These are phyloP conservation scores for Eupithecia dodoneata DNA, from an alignment of 2,888 invertebrate species.

Conservation along the genomic window DNA sequence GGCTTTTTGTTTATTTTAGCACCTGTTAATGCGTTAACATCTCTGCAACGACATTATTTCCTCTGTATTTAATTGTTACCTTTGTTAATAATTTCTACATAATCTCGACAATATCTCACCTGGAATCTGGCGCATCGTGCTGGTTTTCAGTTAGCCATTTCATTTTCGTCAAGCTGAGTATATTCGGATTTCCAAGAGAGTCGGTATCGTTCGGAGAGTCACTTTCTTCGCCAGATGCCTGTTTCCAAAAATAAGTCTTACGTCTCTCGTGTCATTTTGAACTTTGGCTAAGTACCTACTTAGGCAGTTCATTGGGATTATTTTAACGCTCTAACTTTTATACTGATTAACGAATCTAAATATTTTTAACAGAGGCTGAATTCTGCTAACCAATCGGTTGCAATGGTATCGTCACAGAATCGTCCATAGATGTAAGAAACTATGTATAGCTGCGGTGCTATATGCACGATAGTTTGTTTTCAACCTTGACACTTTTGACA, in stretches of 20 bases:
- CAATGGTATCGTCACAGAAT: no score
- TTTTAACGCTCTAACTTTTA: background rate
- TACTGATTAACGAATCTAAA: background rate
- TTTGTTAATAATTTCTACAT: conserved; percentile 1
- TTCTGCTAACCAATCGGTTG: no score
- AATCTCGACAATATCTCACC: conserved; percentile 53
- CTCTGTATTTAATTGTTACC: conserved; percentile 46
- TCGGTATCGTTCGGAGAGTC: conserved; percentile 29
- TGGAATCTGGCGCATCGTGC: conserved; percentile 63
- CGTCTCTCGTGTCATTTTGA: background rate
- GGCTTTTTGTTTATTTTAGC: conserved; percentile 51
- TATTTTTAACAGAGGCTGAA: background rate
- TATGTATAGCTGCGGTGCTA: no score
- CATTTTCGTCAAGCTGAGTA: conserved; percentile 73
- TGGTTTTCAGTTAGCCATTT: conserved; percentile 73
- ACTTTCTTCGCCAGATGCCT: conserved; percentile 54
- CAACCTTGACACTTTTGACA: no score
- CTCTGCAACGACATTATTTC: conserved; percentile 71
- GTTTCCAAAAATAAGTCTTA: conserved; percentile 21
- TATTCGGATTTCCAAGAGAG: conserved; percentile 56
- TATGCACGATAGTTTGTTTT: no score
- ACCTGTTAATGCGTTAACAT: conserved; percentile 72
- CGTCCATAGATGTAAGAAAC: no score
- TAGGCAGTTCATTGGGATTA: background rate
- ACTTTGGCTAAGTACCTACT: background rate